Evolutionary conservation across 2,113 vertebrate genomes (phyloP).

Genomic region (Verasper variegatus): DNA sequence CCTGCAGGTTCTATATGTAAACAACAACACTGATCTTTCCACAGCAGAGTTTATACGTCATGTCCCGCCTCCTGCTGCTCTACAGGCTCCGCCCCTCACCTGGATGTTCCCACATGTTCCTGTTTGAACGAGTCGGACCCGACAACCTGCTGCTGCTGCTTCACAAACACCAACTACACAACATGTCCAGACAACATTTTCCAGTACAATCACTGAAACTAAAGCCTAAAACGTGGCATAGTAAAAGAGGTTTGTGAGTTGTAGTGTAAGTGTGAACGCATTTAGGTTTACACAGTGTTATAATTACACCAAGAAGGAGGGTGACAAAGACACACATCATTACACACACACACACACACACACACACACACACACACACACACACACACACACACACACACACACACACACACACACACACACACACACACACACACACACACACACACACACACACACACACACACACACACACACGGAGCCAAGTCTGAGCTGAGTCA

Average conservation of each 20-base stretch:
- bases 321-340: background rate
- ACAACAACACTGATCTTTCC: too few relatives aligned
- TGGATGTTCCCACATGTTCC: too few relatives aligned
- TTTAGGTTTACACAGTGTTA: background rate
- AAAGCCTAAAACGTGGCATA: too few relatives aligned
- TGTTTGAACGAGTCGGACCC: too few relatives aligned
- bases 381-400: background rate
- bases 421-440: slow-evolving; percentile 2
- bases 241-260: background rate
- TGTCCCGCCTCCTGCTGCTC: too few relatives aligned
- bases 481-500: background rate
- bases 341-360: background rate
- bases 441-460: slow-evolving; percentile 1
- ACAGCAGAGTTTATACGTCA: too few relatives aligned
- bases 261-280: background rate
- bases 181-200: too few relatives aligned
- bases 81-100: too few relatives aligned
- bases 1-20: too few relatives aligned
- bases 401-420: slow-evolving; percentile 1
- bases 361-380: background rate
- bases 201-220: too few relatives aligned
- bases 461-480: slow-evolving; percentile 5
- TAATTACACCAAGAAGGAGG: background rate
- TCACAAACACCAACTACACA: too few relatives aligned
- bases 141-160: too few relatives aligned